Conservation (phyloP, 1,140 invertebrate genomes). For the Drosophila nasuta region DNA sequence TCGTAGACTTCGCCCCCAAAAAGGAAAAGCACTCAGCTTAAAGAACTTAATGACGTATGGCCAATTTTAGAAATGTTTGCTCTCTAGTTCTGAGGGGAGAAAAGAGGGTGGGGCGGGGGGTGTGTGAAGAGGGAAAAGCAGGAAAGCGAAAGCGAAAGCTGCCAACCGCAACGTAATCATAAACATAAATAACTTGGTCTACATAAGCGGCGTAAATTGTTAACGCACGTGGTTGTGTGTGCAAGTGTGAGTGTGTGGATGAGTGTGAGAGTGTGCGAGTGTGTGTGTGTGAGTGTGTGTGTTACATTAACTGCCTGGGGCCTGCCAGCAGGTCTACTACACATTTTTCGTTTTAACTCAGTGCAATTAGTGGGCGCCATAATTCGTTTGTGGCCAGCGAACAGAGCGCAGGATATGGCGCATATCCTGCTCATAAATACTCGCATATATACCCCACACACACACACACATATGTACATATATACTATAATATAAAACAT, state of each 20-base stretch:
- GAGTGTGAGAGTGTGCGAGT: slow-evolving; percentile 14
- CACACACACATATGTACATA: slow-evolving; percentile 20
- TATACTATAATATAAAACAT: slow-evolving; percentile 10
- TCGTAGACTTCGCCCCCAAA: background rate
- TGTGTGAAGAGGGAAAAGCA: too few relatives aligned
- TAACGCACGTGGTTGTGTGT: slow-evolving; percentile 62
- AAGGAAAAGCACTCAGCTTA: slow-evolving; percentile 5
- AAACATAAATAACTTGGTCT: slow-evolving; percentile 75
- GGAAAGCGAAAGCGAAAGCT: slow-evolving; percentile 41
- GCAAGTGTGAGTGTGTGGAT: slow-evolving; percentile 25
- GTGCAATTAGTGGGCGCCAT: slow-evolving; percentile 76
- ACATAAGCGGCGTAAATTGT: slow-evolving; percentile 76
- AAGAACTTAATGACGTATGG: slow-evolving; percentile 26
- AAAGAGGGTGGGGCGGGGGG: background rate
- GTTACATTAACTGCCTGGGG: slow-evolving; percentile 59
- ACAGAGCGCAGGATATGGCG: slow-evolving; percentile 61
- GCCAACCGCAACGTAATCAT: slow-evolving; percentile 77
- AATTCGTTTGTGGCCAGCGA: slow-evolving; percentile 76
- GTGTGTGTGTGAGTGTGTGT: slow-evolving; percentile 20
- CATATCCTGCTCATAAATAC: slow-evolving; percentile 76
- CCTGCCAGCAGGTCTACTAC: slow-evolving; percentile 56
- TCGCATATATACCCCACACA: slow-evolving; percentile 7
- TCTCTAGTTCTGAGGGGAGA: background rate
- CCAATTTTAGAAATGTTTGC: slow-evolving; percentile 14
- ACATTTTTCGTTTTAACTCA: slow-evolving; percentile 79